phyloP scores from a whole-genome alignment of 2,888 invertebrate species.

The Macrophya annulata region DNA sequence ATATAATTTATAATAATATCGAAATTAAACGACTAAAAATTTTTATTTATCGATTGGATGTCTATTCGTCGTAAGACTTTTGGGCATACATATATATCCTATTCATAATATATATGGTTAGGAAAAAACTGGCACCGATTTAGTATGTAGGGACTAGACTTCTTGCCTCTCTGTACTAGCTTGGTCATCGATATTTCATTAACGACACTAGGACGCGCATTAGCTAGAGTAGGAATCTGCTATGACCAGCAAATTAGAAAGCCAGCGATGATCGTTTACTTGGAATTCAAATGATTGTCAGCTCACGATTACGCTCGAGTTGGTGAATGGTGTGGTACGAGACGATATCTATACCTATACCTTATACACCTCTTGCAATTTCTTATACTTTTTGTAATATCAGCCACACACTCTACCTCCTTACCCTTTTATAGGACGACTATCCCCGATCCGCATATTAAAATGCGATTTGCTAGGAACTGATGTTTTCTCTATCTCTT shows the following conservation, averaged over 20 bases:
- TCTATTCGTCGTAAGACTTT: not conserved
- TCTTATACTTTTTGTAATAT: not conserved
- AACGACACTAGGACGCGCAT: constrained; percentile 27
- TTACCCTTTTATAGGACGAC: not conserved
- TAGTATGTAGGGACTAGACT: constrained; percentile 23
- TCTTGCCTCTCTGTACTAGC: constrained; percentile 18
- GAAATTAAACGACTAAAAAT: not conserved
- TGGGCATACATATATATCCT: not conserved
- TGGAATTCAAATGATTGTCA: constrained; percentile 35
- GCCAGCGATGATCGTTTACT: constrained; percentile 24
- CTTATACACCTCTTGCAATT: not conserved
- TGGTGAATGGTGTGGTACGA: not conserved
- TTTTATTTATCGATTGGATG: not conserved
- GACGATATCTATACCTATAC: not conserved
- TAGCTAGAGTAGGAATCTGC: constrained; percentile 21
- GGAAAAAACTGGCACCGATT: not conserved
- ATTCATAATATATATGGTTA: not conserved
- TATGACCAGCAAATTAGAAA: constrained; percentile 25
- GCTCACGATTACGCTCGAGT: not conserved
- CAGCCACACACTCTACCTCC: not conserved
- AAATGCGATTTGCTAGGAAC: not conserved
- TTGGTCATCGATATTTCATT: constrained; percentile 35
- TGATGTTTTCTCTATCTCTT: no score
- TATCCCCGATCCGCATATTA: not conserved
- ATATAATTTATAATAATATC: not conserved